Evolutionary conservation across 2,113 vertebrate species (phyloP).

Genomic region (Pavo muticus): DNA sequence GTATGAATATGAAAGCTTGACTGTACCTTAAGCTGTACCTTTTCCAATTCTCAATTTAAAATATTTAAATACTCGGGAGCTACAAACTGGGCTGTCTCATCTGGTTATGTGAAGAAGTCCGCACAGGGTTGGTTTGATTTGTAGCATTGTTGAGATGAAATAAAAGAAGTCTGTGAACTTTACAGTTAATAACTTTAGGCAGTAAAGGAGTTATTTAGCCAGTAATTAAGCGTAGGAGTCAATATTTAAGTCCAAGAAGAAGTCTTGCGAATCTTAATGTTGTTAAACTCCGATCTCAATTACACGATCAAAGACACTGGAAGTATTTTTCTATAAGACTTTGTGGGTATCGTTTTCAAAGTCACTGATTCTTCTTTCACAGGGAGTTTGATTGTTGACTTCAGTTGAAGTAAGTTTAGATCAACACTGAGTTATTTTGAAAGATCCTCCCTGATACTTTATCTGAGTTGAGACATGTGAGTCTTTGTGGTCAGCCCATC

Average conservation of each 20-base stretch:
- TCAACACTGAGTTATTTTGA: conserved; percentile 50
- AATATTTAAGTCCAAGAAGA: conserved; percentile 59
- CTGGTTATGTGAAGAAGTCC: conserved; percentile 9
- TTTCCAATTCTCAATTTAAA: neutral
- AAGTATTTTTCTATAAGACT: conserved; percentile 42
- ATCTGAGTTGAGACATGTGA: conserved; percentile 25
- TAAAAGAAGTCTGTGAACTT: conserved; percentile 27
- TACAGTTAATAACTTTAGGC: conserved; percentile 21
- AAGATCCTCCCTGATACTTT: conserved; percentile 45
- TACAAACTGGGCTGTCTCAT: neutral
- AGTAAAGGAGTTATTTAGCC: conserved; percentile 37
- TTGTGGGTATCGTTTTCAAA: conserved; percentile 62
- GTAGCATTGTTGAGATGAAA: neutral
- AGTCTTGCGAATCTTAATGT: conserved; percentile 57
- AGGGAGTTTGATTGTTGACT: conserved; percentile 59
- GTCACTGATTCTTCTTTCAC: conserved; percentile 53
- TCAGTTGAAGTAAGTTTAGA: conserved; percentile 44
- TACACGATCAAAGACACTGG: conserved; percentile 45
- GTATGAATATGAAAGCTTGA: neutral
- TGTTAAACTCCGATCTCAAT: conserved; percentile 50
- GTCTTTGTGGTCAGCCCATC: neutral
- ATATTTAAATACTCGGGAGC: neutral
- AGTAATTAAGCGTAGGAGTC: conserved; percentile 56
- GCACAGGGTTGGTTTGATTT: neutral
- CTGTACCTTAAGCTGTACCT: neutral